These are phyloP conservation scores for Lasioglossum baleicum DNA, from an alignment of 1,140 invertebrate species.

Conservation along the genomic window DNA sequence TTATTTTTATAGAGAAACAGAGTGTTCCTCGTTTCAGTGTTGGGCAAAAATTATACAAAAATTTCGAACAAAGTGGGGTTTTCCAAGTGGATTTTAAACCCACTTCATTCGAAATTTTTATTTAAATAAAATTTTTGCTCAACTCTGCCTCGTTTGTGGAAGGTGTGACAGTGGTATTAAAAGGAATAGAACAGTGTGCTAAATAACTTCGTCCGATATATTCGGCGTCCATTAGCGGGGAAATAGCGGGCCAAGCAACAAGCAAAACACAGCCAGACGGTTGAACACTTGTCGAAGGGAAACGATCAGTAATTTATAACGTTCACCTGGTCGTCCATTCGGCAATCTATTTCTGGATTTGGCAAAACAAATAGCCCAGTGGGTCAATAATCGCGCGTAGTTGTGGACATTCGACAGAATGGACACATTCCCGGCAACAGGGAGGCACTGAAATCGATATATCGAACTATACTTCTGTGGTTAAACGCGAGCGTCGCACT, in stretches of 20 bases:
- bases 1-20: too few relatives aligned
- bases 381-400: conserved; percentile 5
- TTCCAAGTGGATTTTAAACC: too few relatives aligned
- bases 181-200: background rate
- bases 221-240: background rate
- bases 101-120: too few relatives aligned
- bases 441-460: background rate
- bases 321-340: background rate
- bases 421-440: background rate
- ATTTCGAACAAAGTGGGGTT: too few relatives aligned
- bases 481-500: background rate
- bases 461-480: conserved; percentile 4
- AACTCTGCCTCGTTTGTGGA: too few relatives aligned
- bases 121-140: too few relatives aligned
- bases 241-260: background rate
- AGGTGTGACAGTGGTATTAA: background rate
- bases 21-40: too few relatives aligned
- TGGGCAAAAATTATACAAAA: too few relatives aligned
- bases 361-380: background rate
- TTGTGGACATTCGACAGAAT: conserved; percentile 6
- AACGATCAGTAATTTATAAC: conserved; percentile 1
- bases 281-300: background rate
- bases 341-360: conserved; percentile 6
- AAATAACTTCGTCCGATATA: background rate
- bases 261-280: background rate